A percentile compares a stretch with the other conserved stretches of the same genome.
These are phyloP conservation scores for Gasterosteus aculeatus DNA, from an alignment of 2,113 vertebrate genomes.

Conservation along the genomic window DNA sequence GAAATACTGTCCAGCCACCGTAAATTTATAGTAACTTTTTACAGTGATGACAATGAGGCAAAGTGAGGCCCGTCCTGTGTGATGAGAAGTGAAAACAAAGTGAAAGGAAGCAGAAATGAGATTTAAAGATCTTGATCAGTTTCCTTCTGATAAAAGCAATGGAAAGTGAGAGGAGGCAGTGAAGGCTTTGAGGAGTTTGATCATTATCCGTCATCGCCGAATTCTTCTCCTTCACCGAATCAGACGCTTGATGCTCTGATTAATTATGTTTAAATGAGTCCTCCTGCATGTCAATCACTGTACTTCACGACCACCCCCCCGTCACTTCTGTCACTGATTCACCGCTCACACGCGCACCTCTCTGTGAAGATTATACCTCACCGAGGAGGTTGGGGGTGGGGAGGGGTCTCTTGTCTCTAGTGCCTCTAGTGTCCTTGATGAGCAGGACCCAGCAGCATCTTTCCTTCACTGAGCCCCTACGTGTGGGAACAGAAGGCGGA, in stretches of 20 bases:
- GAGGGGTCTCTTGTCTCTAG: neutral
- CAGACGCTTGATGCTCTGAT: slow-evolving; percentile 23
- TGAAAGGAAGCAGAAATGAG: neutral
- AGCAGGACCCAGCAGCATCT: neutral
- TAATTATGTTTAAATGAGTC: slow-evolving; percentile 36
- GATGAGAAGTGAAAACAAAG: slow-evolving; percentile 7
- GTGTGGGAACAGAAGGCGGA: neutral
- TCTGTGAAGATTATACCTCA: neutral
- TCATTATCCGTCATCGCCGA: slow-evolving; percentile 18
- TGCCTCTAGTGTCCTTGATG: neutral
- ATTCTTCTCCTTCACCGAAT: slow-evolving; percentile 12
- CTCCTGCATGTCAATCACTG: slow-evolving; percentile 7
- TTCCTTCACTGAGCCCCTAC: neutral
- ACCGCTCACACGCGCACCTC: neutral
- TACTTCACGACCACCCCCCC: neutral
- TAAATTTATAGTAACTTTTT: no score
- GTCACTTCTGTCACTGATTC: neutral
- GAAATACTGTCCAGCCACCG: no score
- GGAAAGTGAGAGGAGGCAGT: slow-evolving; percentile 10
- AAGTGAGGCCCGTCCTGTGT: neutral
- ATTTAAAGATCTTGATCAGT: neutral
- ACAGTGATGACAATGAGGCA: neutral
- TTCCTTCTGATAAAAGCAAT: slow-evolving; percentile 15
- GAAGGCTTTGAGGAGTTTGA: slow-evolving; percentile 17
- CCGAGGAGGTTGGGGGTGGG: neutral